Conservation (phyloP, 92 coral and sea anemone species). For the Paramuricea clavata region DNA sequence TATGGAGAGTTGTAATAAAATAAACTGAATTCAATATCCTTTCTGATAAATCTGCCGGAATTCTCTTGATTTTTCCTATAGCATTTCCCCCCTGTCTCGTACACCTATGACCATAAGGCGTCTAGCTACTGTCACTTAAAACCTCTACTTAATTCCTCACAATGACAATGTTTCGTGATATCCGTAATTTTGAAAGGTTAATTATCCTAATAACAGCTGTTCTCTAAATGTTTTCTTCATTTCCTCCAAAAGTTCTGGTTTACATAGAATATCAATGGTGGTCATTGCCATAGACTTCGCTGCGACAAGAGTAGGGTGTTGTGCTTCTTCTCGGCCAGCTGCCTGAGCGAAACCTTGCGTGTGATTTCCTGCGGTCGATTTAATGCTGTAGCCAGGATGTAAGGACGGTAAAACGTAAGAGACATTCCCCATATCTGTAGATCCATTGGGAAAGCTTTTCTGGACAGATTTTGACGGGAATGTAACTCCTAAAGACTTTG, state of each 20-base stretch:
- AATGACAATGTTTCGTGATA: no score
- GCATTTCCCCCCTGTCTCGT: no score
- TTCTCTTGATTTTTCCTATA: no score
- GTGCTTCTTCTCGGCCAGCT: slow-evolving; percentile 70
- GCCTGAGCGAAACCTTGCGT: slow-evolving; percentile 70
- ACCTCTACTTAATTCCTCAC: no score
- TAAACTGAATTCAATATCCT: no score
- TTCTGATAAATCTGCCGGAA: no score
- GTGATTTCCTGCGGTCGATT: slow-evolving; percentile 69
- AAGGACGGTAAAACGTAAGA: slow-evolving; percentile 71
- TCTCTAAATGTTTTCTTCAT: slow-evolving; percentile 69
- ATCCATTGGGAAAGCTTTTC: slow-evolving; percentile 51
- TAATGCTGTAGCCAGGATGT: slow-evolving; percentile 70
- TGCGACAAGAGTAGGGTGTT: slow-evolving; percentile 71
- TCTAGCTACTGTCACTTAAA: no score
- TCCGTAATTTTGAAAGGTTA: no score
- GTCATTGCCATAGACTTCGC: slow-evolving; percentile 84
- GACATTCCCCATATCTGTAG: slow-evolving; percentile 89
- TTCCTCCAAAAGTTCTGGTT: slow-evolving; percentile 55
- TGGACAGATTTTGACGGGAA: slow-evolving; percentile 17
- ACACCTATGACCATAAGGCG: no score
- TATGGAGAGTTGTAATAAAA: no score
- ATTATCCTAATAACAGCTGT: no score
- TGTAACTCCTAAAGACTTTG: slow-evolving; percentile 70
- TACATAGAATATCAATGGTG: slow-evolving; percentile 75